A percentile compares a stretch with the other conserved stretches of the same genome.
These are phyloP conservation scores for Gulo gulo DNA, from an alignment of 2,113 vertebrate genomes.

Conservation along the genomic window DNA sequence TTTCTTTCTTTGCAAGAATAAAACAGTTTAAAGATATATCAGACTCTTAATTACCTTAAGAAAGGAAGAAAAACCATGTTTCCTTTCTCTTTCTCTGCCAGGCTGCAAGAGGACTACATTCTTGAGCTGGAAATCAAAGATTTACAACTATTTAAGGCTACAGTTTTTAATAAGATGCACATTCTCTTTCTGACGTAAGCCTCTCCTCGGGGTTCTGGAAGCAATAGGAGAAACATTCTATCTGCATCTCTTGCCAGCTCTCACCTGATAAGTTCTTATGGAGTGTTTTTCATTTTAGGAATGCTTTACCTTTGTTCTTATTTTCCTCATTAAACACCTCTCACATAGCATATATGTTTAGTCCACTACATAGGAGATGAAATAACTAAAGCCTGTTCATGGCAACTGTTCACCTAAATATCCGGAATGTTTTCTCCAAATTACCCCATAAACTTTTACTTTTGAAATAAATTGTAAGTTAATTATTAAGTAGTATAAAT, in stretches of 20 bases:
- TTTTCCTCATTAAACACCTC: background rate
- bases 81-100: background rate
- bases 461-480: background rate
- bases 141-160: slow-evolving; percentile 16
- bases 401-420: background rate
- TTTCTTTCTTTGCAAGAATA: slow-evolving; percentile 46
- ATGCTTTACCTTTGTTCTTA: slow-evolving; percentile 1
- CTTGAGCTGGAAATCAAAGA: slow-evolving; percentile 47
- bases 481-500: background rate
- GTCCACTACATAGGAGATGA: background rate
- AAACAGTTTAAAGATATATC: slow-evolving; percentile 8
- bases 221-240: background rate
- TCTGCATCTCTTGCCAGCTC: background rate
- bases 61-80: background rate
- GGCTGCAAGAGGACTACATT: background rate
- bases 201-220: background rate
- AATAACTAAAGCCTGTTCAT: background rate
- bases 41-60: slow-evolving; percentile 33
- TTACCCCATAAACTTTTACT: background rate
- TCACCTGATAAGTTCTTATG: background rate
- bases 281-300: background rate
- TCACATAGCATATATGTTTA: background rate
- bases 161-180: slow-evolving; percentile 52
- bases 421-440: slow-evolving; percentile 1
- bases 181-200: slow-evolving; percentile 9